A percentile compares a stretch with the other conserved stretches of the same genome.
Conservation (phyloP, 2,888 invertebrate genomes). For the Lobophora halterata region DNA sequence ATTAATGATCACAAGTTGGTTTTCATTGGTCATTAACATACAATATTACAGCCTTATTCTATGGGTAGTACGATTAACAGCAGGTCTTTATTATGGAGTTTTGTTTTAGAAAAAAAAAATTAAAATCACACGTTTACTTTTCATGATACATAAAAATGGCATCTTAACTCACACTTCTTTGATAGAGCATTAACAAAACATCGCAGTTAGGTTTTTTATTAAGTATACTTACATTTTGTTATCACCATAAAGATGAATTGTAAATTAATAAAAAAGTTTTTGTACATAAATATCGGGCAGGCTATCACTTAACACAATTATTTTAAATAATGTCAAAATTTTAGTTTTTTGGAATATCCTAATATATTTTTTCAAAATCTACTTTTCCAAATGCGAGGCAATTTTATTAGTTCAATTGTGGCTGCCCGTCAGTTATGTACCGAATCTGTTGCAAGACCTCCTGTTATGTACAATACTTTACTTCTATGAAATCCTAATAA, state of each 20-base stretch:
- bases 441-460: slow-evolving; percentile 57
- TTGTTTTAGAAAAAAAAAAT: no score
- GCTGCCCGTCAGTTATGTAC: slow-evolving; percentile 49
- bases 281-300: slow-evolving; percentile 60
- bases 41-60: slow-evolving; percentile 75
- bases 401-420: slow-evolving; percentile 72
- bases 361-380: slow-evolving; percentile 77
- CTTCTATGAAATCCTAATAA: slow-evolving; percentile 44
- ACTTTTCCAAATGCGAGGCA: slow-evolving; percentile 80
- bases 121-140: no score
- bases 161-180: no score
- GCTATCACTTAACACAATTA: slow-evolving; percentile 61
- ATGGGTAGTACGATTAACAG: slow-evolving; percentile 74
- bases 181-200: no score
- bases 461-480: slow-evolving; percentile 60
- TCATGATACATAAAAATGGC: no score
- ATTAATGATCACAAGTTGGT: slow-evolving; percentile 83
- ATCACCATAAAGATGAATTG: no score
- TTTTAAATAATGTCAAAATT: slow-evolving; percentile 65
- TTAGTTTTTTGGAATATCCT: slow-evolving; percentile 70
- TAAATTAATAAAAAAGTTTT: background rate
- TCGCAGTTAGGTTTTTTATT: no score
- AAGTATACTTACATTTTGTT: no score
- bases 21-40: slow-evolving; percentile 82
- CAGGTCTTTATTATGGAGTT: slow-evolving; percentile 65